Conservation (phyloP, 2,797 vertebrate species). For the Sebastes elongatus region DNA sequence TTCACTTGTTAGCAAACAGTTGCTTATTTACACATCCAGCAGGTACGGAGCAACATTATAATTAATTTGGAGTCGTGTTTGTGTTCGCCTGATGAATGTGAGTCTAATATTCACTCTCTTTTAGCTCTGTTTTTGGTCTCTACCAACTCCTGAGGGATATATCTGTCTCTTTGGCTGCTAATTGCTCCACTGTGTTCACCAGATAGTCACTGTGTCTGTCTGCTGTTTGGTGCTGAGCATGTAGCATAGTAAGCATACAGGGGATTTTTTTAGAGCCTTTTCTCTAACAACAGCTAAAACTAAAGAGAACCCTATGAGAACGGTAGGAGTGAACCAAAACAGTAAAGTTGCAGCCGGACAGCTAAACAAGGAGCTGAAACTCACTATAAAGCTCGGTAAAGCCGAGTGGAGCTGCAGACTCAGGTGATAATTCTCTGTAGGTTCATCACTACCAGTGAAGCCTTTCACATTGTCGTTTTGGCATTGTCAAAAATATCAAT, state of each 20-base stretch:
- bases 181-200: not conserved
- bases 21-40: not conserved
- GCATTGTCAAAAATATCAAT: too few species aligned
- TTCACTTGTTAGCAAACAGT: not conserved
- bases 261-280: not conserved
- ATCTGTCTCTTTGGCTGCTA: not conserved
- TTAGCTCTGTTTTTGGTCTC: not conserved
- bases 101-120: not conserved
- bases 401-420: not conserved
- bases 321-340: too few species aligned
- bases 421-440: not conserved
- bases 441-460: too few species aligned
- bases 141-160: not conserved
- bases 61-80: not conserved
- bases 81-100: not conserved
- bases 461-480: too few species aligned
- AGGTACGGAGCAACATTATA: not conserved
- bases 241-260: not conserved
- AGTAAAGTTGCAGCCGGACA: not conserved
- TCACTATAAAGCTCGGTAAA: too few species aligned
- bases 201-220: not conserved
- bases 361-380: not conserved
- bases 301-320: not conserved
- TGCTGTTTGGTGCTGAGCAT: not conserved
- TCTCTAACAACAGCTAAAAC: not conserved